Evolutionary conservation across 2,113 vertebrate genomes (phyloP).

Genomic region (Apteryx owenii): DNA sequence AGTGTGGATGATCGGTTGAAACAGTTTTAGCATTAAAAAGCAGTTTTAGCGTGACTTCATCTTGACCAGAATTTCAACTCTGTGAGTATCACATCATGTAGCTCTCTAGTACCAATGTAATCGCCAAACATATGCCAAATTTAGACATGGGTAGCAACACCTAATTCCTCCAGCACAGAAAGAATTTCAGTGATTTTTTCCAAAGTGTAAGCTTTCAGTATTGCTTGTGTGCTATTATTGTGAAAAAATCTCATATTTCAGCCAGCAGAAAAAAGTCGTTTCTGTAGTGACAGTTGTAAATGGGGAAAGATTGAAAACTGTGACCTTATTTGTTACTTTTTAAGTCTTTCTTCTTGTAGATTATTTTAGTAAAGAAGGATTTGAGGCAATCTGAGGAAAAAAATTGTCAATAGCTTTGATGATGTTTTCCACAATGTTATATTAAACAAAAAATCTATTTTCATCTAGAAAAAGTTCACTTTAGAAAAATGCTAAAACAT

Average conservation of each 20-base stretch:
- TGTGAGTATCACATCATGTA: background rate
- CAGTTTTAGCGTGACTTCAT: background rate
- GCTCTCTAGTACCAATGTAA: background rate
- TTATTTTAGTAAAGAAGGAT: background rate
- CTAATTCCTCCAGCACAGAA: background rate
- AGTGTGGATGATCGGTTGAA: background rate
- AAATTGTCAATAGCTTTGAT: background rate
- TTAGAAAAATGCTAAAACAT: background rate
- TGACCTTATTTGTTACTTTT: constrained; percentile 16
- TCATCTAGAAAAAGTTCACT: background rate
- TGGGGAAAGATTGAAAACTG: constrained; percentile 8
- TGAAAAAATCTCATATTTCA: background rate
- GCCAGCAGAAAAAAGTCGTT: background rate
- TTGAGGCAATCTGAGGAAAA: background rate
- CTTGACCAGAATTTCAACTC: background rate
- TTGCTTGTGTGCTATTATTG: background rate
- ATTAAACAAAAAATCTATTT: background rate
- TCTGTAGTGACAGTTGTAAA: constrained; percentile 20
- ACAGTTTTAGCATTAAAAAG: background rate
- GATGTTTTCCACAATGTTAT: background rate
- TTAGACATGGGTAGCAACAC: background rate
- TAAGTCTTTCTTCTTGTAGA: background rate
- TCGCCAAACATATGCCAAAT: background rate
- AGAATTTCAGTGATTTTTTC: background rate
- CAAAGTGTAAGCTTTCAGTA: background rate